Evolutionary conservation across 2,797 vertebrate genomes (phyloP).

Genomic region (Acipenser ruthenus): DNA sequence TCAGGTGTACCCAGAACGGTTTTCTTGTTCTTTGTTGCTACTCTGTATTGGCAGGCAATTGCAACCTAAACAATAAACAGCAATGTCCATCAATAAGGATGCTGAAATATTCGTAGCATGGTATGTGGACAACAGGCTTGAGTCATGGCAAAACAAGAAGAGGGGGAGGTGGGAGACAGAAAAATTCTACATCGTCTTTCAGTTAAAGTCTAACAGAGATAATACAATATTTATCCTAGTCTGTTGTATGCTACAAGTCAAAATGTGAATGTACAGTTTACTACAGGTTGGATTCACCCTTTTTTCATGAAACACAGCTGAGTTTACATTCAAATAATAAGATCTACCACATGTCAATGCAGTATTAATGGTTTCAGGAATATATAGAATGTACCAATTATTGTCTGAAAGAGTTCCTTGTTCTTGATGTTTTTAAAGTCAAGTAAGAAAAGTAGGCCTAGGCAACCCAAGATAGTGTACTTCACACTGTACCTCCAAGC

Average conservation of each 20-base stretch:
- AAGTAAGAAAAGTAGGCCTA: background rate
- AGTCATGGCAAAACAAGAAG: background rate
- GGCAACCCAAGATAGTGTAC: no score
- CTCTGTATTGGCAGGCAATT: constrained; percentile 89
- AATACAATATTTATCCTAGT: no score
- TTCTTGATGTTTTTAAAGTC: no score
- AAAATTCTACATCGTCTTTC: background rate
- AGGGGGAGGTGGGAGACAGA: background rate
- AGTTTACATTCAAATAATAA: no score
- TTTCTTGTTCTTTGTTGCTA: constrained; percentile 90
- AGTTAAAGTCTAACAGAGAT: background rate
- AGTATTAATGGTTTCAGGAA: no score
- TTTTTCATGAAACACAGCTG: no score
- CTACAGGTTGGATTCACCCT: no score
- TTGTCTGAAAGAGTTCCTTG: background rate
- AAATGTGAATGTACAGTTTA: no score
- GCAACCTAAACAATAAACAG: constrained; percentile 63
- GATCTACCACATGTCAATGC: no score
- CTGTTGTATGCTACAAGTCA: no score
- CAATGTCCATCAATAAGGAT: background rate
- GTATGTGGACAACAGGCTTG: background rate
- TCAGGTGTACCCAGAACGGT: constrained; percentile 83
- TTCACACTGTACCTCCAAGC: constrained; percentile 73
- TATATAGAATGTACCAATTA: background rate
- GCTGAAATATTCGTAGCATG: background rate